Evolutionary conservation across 1,140 invertebrate genomes (phyloP).

Genomic region (Brachionus calyciflorus): DNA sequence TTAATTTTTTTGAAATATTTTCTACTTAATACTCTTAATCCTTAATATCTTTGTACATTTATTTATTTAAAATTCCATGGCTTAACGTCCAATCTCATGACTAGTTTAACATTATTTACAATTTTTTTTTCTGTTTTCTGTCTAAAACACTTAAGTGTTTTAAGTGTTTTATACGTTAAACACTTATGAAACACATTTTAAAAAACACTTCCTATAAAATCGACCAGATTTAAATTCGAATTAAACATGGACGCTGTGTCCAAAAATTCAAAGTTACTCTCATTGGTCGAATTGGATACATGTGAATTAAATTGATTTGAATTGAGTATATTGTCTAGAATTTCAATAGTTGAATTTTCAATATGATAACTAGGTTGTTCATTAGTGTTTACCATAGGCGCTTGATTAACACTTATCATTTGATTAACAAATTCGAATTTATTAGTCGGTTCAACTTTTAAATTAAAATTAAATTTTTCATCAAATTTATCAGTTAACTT

Average conservation of each 20-base stretch:
- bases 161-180: no score
- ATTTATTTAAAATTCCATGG: no score
- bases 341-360: conserved; percentile 15
- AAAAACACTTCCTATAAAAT: conserved; percentile 30
- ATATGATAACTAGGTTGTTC: background rate
- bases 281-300: background rate
- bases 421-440: background rate
- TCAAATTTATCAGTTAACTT: background rate
- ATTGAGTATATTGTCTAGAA: conserved; percentile 3
- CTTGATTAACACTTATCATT: background rate
- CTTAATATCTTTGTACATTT: no score
- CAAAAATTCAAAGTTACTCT: background rate
- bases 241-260: conserved; percentile 3
- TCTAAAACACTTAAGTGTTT: no score
- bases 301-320: background rate
- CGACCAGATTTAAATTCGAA: conserved; percentile 9
- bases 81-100: no score
- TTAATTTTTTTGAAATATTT: no score
- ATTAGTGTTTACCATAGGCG: no score
- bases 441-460: background rate
- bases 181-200: no score
- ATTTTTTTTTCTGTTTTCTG: no score
- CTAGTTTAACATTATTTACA: no score
- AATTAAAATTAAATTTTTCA: background rate
- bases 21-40: no score